Base-by-base conservation (phyloP, 2,113 vertebrate species). In the Pitta sordida region DNA sequence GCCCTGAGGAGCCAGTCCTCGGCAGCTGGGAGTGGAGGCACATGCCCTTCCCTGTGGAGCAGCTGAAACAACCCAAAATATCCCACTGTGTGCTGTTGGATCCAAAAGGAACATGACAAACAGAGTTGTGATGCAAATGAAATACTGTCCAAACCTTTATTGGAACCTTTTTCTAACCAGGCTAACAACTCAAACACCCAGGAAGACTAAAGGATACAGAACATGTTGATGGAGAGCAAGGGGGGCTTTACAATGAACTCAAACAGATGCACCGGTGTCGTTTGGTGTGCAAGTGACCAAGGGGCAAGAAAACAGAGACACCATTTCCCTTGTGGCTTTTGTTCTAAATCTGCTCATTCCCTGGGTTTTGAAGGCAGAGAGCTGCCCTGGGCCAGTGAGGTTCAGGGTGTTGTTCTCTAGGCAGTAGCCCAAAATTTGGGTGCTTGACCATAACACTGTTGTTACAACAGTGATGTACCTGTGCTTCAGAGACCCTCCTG, bases 171-270 rank as follows among this genome's bases (percentile, higher is more conserved):
- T 93, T 94, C 93, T 97, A 94, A 95, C 83, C 94, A 93, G 94
- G 95, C 94, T 97, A 97, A 97, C 94, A 97, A 96, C 95, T 95
- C 68, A 92, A 92, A 95, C 88, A 94, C 90, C 89, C 90, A 85
- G 96, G 97, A 97, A 97, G 95, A 96, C 95, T 95, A 94, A 96
- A 92, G 96, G 90, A 90, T 76, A 97, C 94, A 83, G 74, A 41
- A 90, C 82, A 17, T 67, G 70, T 46, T 21, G 21, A 78, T 78
- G 88, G 79, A 94, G 77, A 93, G 90, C 90, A 86, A 86, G 88
- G 91, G 86, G 67, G 83, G 59, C 49, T 92, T 89, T 79, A 96
- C 94, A 96, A 20, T 8, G 39, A 91, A 78, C 75, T 83, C 84
- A 53, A 73, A 77, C 41, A n/a, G 86, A 85, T 29, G 44, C 1